Evolutionary conservation across 2,797 vertebrate species (phyloP).

Genomic region (Anguilla pacifica): DNA sequence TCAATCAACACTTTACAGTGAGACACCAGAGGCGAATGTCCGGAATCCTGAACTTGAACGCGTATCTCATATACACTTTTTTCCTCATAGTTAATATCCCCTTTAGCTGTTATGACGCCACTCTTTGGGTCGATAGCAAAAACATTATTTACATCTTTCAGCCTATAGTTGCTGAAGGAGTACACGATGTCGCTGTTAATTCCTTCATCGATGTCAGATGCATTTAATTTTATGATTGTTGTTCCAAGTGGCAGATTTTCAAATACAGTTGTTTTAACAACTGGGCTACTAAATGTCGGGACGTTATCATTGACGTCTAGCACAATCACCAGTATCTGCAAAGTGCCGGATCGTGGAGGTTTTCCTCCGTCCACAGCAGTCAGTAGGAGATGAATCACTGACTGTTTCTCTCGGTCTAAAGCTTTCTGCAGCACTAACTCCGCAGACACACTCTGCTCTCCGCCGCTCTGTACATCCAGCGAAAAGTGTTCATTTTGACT

Average conservation of each 20-base stretch:
- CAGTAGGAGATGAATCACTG: constrained; percentile 63
- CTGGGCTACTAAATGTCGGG: constrained; percentile 65
- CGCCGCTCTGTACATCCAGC: constrained; percentile 43
- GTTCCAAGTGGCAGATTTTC: constrained; percentile 72
- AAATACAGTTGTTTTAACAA: constrained; percentile 68
- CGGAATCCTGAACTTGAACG: constrained; percentile 70
- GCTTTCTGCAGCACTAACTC: constrained; percentile 74
- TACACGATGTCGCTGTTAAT: constrained; percentile 72
- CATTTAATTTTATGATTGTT: constrained; percentile 66
- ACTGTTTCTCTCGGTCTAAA: constrained; percentile 73
- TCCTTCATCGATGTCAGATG: constrained; percentile 73
- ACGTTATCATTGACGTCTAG: constrained; percentile 77
- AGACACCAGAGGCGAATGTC: constrained; percentile 63
- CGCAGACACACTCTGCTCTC: constrained; percentile 66
- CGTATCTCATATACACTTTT: constrained; percentile 59
- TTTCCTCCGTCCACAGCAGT: constrained; percentile 69
- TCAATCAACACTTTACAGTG: constrained; percentile 73
- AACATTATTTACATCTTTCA: constrained; percentile 53
- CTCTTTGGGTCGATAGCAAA: constrained; percentile 72
- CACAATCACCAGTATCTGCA: constrained; percentile 63
- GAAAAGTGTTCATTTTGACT: constrained; percentile 66
- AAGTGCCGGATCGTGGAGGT: constrained; percentile 61
- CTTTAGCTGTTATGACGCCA: constrained; percentile 70
- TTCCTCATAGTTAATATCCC: constrained; percentile 60
- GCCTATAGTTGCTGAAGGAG: constrained; percentile 69